Percentiles rank a stretch among this genome's conserved stretches.
Evolutionary conservation across 2,113 vertebrate genomes (phyloP).

Genomic region (Notechis scutatus): DNA sequence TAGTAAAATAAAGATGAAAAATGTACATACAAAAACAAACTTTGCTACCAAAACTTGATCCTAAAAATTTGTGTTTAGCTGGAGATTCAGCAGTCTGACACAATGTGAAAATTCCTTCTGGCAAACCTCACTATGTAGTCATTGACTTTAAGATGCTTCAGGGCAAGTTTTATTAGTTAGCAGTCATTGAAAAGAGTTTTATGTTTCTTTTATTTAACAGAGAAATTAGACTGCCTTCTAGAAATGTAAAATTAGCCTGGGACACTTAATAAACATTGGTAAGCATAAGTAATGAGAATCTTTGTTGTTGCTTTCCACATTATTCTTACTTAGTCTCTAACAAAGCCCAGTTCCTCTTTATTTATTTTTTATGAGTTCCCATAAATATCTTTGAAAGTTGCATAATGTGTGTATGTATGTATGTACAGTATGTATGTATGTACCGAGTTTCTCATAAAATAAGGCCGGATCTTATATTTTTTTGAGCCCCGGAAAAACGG

Average conservation of each 20-base stretch:
- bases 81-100: background rate
- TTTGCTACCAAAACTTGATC: slow-evolving; percentile 2
- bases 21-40: background rate
- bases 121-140: slow-evolving; percentile 1
- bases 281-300: background rate
- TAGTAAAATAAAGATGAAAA: background rate
- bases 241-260: slow-evolving; percentile 3
- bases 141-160: slow-evolving; percentile 13
- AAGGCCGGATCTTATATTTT: no score
- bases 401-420: background rate
- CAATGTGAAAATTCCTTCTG: slow-evolving; percentile 1
- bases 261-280: background rate
- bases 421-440: background rate
- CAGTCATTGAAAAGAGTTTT: slow-evolving; percentile 8
- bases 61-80: background rate
- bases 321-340: background rate
- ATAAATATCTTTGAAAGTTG: background rate
- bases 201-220: slow-evolving; percentile 4
- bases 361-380: background rate
- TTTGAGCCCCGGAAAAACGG: no score
- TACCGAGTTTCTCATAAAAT: no score
- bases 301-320: background rate
- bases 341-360: background rate
- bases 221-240: background rate
- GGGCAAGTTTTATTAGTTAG: slow-evolving; percentile 23